Percentiles rank a stretch among this genome's conserved stretches.
These are phyloP conservation scores for Drymonia ruficornis DNA, from an alignment of 2,888 invertebrate species.

Conservation along the genomic window DNA sequence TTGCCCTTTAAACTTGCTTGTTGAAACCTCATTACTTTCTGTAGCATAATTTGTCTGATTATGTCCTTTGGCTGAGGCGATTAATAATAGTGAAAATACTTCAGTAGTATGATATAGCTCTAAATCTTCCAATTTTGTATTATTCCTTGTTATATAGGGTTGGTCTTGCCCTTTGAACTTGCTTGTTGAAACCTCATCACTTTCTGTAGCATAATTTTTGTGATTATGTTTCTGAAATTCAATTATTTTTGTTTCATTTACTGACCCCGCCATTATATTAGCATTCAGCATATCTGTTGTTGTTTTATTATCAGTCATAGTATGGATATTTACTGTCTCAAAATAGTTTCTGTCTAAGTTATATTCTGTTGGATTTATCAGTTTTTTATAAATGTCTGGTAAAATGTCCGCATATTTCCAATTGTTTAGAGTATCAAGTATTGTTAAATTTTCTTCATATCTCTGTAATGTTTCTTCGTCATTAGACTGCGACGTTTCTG, in stretches of 20 bases:
- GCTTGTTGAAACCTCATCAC: background rate
- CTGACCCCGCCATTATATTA: background rate
- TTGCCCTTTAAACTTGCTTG: background rate
- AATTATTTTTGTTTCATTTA: background rate
- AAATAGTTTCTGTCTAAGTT: background rate
- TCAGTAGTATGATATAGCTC: background rate
- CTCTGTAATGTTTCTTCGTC: background rate
- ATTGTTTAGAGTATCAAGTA: background rate
- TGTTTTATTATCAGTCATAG: background rate
- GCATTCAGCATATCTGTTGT: background rate
- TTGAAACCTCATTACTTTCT: background rate
- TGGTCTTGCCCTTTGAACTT: background rate
- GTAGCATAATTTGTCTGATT: background rate
- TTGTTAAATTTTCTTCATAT: slow-evolving; percentile 2
- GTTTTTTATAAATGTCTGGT: background rate
- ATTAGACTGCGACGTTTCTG: background rate
- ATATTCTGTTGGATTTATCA: background rate
- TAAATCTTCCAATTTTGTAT: background rate
- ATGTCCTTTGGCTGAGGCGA: background rate
- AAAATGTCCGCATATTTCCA: background rate
- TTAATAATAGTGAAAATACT: background rate
- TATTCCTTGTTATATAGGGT: background rate
- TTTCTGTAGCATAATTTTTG: background rate
- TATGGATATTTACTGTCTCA: background rate
- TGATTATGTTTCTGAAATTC: background rate